phyloP scores from a whole-genome alignment of 2,888 invertebrate species.

The Drosophila prostipennis region DNA sequence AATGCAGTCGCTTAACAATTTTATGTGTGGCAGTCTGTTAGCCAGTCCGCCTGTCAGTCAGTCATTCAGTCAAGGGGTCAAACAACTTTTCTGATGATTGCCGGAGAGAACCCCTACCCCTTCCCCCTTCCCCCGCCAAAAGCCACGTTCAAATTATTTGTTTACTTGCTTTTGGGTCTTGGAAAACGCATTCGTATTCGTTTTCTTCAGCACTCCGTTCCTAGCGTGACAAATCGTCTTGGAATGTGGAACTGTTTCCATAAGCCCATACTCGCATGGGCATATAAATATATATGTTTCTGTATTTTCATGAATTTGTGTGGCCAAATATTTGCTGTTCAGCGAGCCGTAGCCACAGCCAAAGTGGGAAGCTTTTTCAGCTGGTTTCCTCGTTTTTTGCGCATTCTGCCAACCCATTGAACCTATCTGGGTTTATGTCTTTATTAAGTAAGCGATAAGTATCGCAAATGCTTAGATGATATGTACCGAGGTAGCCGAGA shows the following conservation, averaged over 20 bases:
- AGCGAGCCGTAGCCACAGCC: slow-evolving; percentile 50
- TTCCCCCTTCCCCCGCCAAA: neutral
- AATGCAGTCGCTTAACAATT: slow-evolving; percentile 78
- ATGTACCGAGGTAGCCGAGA: slow-evolving; percentile 6
- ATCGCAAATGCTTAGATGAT: slow-evolving; percentile 40
- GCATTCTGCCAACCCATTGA: slow-evolving; percentile 57
- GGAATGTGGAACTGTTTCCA: slow-evolving; percentile 59
- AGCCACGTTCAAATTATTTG: slow-evolving; percentile 56
- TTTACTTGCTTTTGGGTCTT: slow-evolving; percentile 43
- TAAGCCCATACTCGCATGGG: slow-evolving; percentile 10
- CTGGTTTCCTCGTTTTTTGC: slow-evolving; percentile 24
- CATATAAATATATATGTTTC: slow-evolving; percentile 26
- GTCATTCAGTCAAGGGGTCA: slow-evolving; percentile 71
- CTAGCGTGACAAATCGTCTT: slow-evolving; percentile 67
- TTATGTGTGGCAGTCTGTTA: slow-evolving; percentile 56
- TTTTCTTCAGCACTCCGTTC: slow-evolving; percentile 32
- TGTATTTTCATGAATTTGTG: slow-evolving; percentile 39
- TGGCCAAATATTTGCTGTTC: slow-evolving; percentile 62
- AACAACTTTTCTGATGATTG: slow-evolving; percentile 71
- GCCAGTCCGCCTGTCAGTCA: slow-evolving; percentile 41
- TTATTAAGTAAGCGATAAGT: slow-evolving; percentile 65
- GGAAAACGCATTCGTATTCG: slow-evolving; percentile 48
- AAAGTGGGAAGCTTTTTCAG: slow-evolving; percentile 38
- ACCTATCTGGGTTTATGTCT: slow-evolving; percentile 62
- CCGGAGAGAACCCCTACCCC: slow-evolving; percentile 24